Base-by-base conservation (phyloP, 2,797 vertebrate genomes). In the Sandelia bainsii region DNA sequence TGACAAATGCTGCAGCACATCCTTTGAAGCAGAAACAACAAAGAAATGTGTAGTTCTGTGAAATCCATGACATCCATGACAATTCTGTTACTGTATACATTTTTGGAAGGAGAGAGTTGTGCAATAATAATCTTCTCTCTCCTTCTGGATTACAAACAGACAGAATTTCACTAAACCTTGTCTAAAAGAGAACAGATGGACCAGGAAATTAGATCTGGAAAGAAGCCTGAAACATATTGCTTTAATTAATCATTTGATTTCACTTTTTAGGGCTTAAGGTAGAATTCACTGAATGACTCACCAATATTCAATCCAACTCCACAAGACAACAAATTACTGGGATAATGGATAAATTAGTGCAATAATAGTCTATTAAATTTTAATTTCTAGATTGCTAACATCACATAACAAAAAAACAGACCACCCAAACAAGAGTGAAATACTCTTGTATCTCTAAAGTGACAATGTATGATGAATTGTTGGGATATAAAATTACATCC, bases 181-280 rank as follows among this genome's bases (percentile, higher is more conserved):
- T 81, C 70, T 89, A 85, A 87, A 87, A 75, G 62, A 57, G 63
- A 85, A 81, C 89, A 90, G 84, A 89, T 86, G 83, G 80, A 62
- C 60, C 46, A 77, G 76, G 82, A 78, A 80, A 83, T 85, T 34
- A 67, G 64, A 80, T 74, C 62, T 83, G 77, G 71, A 83, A 80
- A 69, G 42, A 23, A 32, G 75, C 63, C 81, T 73, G 66, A 79
- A 51, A 60, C 75, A 27, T 13, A 64, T 60, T 53, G 62, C 64
- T 75, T 81, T 76, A 69, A 83, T 69, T 84, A 25, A 44, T 76
- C 40, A 73, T 83, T 77, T 70, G 16, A 83, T 84, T 87, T 82
- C 46, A 64, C 58, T 69, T 73, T 77, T 72, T 54, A 19, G 34
- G 51, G 52, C 11, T 62, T 42, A 62, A 75, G 60, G 69, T 82